A percentile compares a stretch with the other conserved stretches of the same genome.
Conservation (phyloP, 2,113 vertebrate genomes). For the Mus musculus region GRCm39 chr9:99197501-99198000, state of each 20-base stretch:
- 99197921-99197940: conserved; percentile 6
- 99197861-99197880: conserved; percentile 5
- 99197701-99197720: background rate
- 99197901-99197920: background rate
- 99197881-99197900: background rate
- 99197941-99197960: background rate
- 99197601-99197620: background rate
- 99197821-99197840: background rate
- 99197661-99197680: background rate
- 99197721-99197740: background rate
- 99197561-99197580: too few species aligned
- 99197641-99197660: background rate
- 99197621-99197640: background rate
- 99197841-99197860: background rate
- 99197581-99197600: background rate
- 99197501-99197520: background rate
- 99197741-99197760: background rate
- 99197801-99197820: conserved; percentile 28
- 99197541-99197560: background rate
- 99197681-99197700: background rate
- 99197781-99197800: background rate
- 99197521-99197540: background rate
- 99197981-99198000: background rate
- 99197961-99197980: background rate
- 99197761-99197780: conserved; percentile 21